Base-by-base conservation (phyloP, 1,140 invertebrate genomes). In the Drosophila fuyamai region DNA sequence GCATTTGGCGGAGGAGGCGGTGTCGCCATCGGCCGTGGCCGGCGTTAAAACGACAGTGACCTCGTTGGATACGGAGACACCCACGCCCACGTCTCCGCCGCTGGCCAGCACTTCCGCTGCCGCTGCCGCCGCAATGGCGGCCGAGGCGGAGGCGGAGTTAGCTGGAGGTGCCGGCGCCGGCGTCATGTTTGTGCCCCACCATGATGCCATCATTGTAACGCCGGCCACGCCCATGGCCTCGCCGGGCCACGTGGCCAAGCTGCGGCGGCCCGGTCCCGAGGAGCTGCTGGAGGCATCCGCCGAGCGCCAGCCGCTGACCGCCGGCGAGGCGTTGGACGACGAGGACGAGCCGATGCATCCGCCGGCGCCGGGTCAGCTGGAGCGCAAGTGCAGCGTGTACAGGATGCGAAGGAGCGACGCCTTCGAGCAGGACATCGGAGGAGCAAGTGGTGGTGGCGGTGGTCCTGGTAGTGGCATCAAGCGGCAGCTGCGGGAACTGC, bases 201-300 rank as follows among this genome's bases (percentile, higher is more conserved):
- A 90, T 74, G 92, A 92, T 82, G 62, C 89, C 70, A 92, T 92
- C 68, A 92, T 92, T 82, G 79, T 92, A 71, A 92, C 92, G 68
- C 92, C 92, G 59, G 92, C 92, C 80, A 92, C 92, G 57, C 92
- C 92, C 66, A 90, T 92, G 80, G 84, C 92, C 68, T 92, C 92
- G 65, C 92, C 92, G 29, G 91, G 91, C 6, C 92, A 91, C 54
- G 78, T 76, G 46, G 72, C 58, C 36, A 92, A 91, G 57, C 68
- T 81, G 57, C 73, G 80, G 6, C 81, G 73, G 4, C 76, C 76
- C 10, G 79, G 60, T 35, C 72, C 36, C 58, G 83, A 85, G 16
- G 83, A 76, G 70, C 67, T 82, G 35, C 56, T 59, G 23, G 83
- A 89, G 29, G 59, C 76, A 0, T 70, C 76, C 4, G 48, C 75